Percentiles rank a stretch among this genome's conserved stretches.
Conservation (phyloP, 2,888 invertebrate species). For the Flexamia atlantica region DNA sequence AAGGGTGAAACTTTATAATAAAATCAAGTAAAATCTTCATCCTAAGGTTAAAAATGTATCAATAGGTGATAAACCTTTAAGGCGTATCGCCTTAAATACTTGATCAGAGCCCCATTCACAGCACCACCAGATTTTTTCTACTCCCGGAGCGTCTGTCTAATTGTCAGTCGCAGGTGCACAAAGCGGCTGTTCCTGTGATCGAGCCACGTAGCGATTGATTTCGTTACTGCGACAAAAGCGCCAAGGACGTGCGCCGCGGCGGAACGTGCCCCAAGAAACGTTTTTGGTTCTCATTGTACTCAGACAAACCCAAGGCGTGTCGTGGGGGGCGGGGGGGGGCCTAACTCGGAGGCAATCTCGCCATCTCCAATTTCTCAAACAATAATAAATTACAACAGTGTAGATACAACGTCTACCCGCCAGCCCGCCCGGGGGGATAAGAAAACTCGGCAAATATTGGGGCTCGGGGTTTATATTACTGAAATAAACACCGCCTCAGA, state of each 20-base stretch:
- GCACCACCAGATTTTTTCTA: too few relatives aligned
- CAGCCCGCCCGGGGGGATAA: slow-evolving; percentile 61
- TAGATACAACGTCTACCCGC: slow-evolving; percentile 60
- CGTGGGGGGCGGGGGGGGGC: background rate
- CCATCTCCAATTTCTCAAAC: slow-evolving; percentile 63
- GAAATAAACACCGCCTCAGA: slow-evolving; percentile 53
- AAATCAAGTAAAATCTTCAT: too few relatives aligned
- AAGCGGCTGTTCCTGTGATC: slow-evolving; percentile 30
- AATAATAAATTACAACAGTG: slow-evolving; percentile 64
- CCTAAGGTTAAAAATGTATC: too few relatives aligned
- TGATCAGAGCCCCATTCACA: too few relatives aligned
- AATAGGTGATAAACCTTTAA: too few relatives aligned
- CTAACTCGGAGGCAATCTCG: slow-evolving; percentile 58
- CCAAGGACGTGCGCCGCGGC: background rate
- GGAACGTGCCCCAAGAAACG: slow-evolving; percentile 1
- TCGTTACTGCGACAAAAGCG: slow-evolving; percentile 51
- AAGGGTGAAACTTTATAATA: too few relatives aligned
- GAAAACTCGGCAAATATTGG: slow-evolving; percentile 65
- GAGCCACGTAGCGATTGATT: slow-evolving; percentile 53
- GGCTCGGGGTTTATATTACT: slow-evolving; percentile 64
- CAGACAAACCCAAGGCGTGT: background rate
- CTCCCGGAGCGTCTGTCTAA: too few relatives aligned
- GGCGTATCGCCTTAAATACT: too few relatives aligned
- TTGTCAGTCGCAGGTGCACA: slow-evolving; percentile 32
- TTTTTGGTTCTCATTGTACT: slow-evolving; percentile 40